A percentile compares a stretch with the other conserved stretches of the same genome.
phyloP scores from a whole-genome alignment of 2,888 invertebrate species.

The Liposcelis brunnea region DNA sequence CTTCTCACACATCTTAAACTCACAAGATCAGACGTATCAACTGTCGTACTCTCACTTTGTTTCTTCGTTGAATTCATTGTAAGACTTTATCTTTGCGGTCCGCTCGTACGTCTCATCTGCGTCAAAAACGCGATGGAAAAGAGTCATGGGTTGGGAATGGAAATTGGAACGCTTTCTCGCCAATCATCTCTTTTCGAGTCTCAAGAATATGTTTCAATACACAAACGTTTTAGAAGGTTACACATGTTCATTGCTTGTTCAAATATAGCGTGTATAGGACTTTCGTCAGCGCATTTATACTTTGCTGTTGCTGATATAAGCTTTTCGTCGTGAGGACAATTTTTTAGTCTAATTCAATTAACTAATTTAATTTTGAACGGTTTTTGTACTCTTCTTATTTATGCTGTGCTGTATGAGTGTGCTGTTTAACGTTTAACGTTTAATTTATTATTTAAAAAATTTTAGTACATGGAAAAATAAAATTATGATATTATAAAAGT shows the following conservation, averaged over 20 bases:
- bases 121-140: conserved; percentile 55
- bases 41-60: conserved; percentile 33
- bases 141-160: conserved; percentile 14
- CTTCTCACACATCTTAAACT: conserved; percentile 50
- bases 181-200: conserved; percentile 1
- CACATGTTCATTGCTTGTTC: conserved; percentile 6
- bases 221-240: not conserved
- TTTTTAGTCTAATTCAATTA: too few relatives aligned
- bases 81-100: conserved; percentile 57
- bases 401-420: too few relatives aligned
- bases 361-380: too few relatives aligned
- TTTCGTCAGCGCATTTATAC: not conserved
- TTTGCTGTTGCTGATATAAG: too few relatives aligned
- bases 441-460: too few relatives aligned
- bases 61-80: conserved; percentile 58
- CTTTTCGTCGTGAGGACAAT: too few relatives aligned
- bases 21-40: not conserved
- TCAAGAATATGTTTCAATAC: not conserved
- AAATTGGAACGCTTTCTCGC: not conserved
- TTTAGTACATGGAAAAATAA: too few relatives aligned
- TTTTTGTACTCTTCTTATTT: too few relatives aligned
- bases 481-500: too few relatives aligned
- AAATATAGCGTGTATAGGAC: conserved; percentile 1
- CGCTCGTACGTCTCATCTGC: conserved; percentile 53
- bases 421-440: too few relatives aligned